These are phyloP conservation scores for Okamejei kenojei DNA, from an alignment of 2,797 vertebrate genomes.

Conservation along the genomic window DNA sequence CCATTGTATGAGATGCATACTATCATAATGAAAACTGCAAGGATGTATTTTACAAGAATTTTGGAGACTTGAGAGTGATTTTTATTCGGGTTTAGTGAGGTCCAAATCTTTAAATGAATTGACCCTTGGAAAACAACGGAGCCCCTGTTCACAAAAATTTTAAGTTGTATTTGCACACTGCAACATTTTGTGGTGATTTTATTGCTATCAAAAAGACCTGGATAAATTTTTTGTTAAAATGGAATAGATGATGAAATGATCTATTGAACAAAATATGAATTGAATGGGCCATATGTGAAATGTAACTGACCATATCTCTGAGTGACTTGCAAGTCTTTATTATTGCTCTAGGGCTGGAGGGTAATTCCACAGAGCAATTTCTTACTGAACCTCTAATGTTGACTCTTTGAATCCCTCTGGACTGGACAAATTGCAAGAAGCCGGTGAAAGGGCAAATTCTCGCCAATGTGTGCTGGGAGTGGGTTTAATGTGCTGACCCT, in stretches of 20 bases:
- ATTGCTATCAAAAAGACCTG: neutral
- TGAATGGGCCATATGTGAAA: neutral
- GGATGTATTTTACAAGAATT: neutral
- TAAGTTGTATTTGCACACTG: neutral
- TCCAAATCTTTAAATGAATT: neutral
- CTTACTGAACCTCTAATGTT: neutral
- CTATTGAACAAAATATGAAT: neutral
- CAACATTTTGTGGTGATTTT: neutral
- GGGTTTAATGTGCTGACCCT: neutral
- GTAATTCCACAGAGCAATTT: neutral
- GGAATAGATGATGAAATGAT: neutral
- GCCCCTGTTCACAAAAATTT: neutral
- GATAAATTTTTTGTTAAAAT: neutral
- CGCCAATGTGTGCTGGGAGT: neutral
- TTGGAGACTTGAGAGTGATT: neutral
- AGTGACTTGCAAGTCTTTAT: neutral
- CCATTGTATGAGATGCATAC: neutral
- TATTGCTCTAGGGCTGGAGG: neutral
- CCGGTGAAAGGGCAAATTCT: neutral
- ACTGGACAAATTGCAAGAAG: neutral
- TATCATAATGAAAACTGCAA: neutral
- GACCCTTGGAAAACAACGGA: neutral
- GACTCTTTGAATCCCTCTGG: too few species aligned
- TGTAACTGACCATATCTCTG: neutral
- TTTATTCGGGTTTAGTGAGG: neutral